phyloP scores from a whole-genome alignment of 2,113 vertebrate genomes.

The Diadophis punctatus region DNA sequence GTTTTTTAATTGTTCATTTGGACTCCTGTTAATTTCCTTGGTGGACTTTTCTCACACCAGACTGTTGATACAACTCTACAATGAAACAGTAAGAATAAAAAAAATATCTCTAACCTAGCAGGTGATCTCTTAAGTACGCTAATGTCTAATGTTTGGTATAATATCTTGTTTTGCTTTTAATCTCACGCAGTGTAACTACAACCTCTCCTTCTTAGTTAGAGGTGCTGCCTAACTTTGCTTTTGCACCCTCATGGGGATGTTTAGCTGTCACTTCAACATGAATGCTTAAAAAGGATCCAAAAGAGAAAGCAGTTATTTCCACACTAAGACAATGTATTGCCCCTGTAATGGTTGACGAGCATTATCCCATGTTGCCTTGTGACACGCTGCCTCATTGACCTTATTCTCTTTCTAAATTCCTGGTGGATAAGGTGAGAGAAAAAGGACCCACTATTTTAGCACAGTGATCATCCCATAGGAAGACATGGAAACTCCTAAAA shows the following conservation, averaged over 20 bases:
- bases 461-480: background rate
- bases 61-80: background rate
- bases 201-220: background rate
- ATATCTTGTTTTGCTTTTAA: constrained; percentile 2
- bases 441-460: background rate
- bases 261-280: constrained; percentile 4
- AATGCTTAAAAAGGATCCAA: background rate
- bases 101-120: background rate
- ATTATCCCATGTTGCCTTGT: background rate
- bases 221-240: background rate
- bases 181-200: background rate
- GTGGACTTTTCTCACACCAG: too few relatives aligned
- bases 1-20: too few relatives aligned
- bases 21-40: too few relatives aligned
- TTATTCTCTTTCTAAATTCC: background rate
- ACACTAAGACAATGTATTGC: background rate
- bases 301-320: background rate
- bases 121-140: background rate
- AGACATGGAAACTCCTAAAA: background rate
- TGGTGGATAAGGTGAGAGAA: background rate
- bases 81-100: background rate
- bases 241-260: background rate
- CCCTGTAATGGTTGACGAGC: background rate
- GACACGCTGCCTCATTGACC: background rate
- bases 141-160: background rate